Evolutionary conservation across 2,888 invertebrate genomes (phyloP), one percentile per base, ranked within the genome.

Genomic region (Amblyjoppa fuscipennis): DNA sequence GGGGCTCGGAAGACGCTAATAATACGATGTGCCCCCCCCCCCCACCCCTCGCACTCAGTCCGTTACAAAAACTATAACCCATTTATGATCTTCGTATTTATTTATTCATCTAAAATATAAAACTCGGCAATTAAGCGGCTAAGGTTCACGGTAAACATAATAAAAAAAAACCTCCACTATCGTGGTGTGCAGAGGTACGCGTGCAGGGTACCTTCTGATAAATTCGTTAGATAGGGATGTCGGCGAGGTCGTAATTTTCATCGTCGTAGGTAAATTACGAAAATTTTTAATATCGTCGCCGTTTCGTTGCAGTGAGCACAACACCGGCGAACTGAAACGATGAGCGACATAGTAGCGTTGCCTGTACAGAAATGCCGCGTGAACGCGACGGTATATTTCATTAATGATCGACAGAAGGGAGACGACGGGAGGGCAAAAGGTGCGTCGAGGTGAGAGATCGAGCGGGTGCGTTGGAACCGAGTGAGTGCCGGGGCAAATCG

Each of bases 401-500:
- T 84, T 80, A 84, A 88, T 74, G 85, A 83, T 80, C 82, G 56
- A 53, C 68, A 78, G 75, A 85, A 87, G 76, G 74, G 53, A 16
- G 64, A 59, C 45, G 34, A 53, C 20, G 20, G 34, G 6, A 61
- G 53, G 25, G 66, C 16, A 31, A 66, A 51, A 38, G 51, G 66
- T n/a, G 59, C 11, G 41, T 4, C 20, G n/a, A 41, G 64, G 53
- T 56, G 51, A 11, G 59, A 45, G 51, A 68, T 74, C 56, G 74
- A 45, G 45, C 74, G 69, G 31, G 68, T 49, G 34, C 56, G 49
- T n/a, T 68, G 66, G 9, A 69, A 31, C 64, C 45, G 9, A 59
- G 83, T 81, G 78, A 81, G 76, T 56, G 79, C 66, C 70, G 51
- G 45, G 78, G 56, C 76, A 85, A 88, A 88, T 83, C 86, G 85